Conservation (phyloP, 1,140 invertebrate genomes). For the Prorops nasuta region DNA sequence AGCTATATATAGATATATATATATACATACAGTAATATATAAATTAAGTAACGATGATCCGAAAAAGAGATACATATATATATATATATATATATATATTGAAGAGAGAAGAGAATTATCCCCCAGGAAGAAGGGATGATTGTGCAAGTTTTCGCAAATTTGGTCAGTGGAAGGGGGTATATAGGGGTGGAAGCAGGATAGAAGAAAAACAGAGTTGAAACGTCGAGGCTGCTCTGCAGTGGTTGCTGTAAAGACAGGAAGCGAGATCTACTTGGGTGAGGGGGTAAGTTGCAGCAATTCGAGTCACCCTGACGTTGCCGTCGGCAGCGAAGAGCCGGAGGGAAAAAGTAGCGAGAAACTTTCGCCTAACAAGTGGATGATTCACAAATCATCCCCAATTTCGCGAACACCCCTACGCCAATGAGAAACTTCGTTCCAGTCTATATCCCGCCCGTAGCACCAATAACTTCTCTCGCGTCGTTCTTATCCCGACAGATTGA, state of each 20-base stretch:
- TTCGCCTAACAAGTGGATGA: constrained; percentile 46
- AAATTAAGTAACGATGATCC: no score
- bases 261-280: not conserved
- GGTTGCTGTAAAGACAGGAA: no score
- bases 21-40: no score
- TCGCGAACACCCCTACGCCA: constrained; percentile 5
- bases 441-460: not conserved
- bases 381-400: constrained; percentile 46
- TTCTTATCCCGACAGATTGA: no score
- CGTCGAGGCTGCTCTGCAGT: constrained; percentile 12
- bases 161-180: not conserved
- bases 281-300: no score
- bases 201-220: not conserved
- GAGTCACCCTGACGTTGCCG: constrained; percentile 9
- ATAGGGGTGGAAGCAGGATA: not conserved
- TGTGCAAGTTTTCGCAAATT: no score
- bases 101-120: no score
- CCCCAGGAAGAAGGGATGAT: no score
- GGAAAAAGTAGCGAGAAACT: constrained; percentile 28
- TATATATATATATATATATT: no score
- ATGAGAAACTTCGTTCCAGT: constrained; percentile 26
- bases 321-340: not conserved
- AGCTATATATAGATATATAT: no score
- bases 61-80: no score
- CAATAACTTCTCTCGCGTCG: no score